phyloP scores from a whole-genome alignment of 2,888 invertebrate species.

The Phaonia tiefii region DNA sequence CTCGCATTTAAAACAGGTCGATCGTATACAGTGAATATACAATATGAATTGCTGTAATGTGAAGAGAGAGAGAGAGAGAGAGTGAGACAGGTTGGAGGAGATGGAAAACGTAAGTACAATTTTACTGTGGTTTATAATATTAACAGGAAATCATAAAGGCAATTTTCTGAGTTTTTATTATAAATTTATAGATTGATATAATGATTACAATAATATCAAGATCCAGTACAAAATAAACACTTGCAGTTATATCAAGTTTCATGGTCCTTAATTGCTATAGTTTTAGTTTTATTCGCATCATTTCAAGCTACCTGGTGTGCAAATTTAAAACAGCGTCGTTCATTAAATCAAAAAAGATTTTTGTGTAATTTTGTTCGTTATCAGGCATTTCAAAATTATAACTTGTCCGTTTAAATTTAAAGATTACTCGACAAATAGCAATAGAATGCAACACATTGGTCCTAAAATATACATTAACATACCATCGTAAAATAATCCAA shows the following conservation, averaged over 20 bases:
- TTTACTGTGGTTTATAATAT: constrained; percentile 18
- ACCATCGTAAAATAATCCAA: background rate
- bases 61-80: background rate
- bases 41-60: background rate
- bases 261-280: background rate
- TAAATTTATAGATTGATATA: constrained; percentile 33
- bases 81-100: background rate
- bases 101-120: too few species aligned
- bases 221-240: background rate
- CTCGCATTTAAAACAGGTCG: constrained; percentile 27
- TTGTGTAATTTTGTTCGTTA: too few species aligned
- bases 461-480: background rate
- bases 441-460: background rate
- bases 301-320: background rate
- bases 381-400: too few species aligned
- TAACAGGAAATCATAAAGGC: constrained; percentile 40
- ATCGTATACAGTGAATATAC: background rate
- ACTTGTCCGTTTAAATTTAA: too few species aligned
- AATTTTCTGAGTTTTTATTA: constrained; percentile 6
- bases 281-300: too few species aligned
- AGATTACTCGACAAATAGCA: too few species aligned
- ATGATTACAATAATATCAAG: constrained; percentile 30
- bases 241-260: constrained; percentile 22
- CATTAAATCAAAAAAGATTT: too few species aligned
- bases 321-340: too few species aligned